These are phyloP conservation scores for Eulacestoma nigropectus DNA, from an alignment of 2,113 vertebrate genomes.

Conservation along the genomic window DNA sequence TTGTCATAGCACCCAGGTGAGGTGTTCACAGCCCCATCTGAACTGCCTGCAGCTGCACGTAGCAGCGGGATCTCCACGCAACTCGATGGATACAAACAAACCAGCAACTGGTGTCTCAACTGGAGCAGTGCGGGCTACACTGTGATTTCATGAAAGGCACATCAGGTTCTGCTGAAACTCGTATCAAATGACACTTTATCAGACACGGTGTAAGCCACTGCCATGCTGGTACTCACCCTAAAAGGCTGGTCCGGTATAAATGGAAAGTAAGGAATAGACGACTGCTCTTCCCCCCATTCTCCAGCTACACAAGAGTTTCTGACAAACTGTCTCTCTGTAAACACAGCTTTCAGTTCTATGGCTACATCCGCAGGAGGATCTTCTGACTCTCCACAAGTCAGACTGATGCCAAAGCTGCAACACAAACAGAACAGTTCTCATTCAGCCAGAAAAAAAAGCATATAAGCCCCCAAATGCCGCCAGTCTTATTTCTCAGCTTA, in stretches of 20 bases:
- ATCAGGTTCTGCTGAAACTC: neutral
- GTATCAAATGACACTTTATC: neutral
- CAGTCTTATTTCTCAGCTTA: neutral
- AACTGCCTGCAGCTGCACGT: neutral
- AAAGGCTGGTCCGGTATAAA: slow-evolving; percentile 98
- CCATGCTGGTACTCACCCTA: slow-evolving; percentile 79
- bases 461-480: neutral
- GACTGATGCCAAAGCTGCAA: slow-evolving; percentile 90
- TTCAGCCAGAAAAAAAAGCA: neutral
- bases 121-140: rapidly evolving
- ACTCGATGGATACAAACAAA: neutral
- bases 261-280: slow-evolving; percentile 89
- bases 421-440: neutral
- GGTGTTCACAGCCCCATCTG: neutral
- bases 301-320: slow-evolving; percentile 88
- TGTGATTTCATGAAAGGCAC: neutral
- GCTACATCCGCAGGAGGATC: slow-evolving; percentile 84
- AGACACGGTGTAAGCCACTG: rapidly evolving
- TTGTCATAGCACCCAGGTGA: neutral
- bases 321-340: slow-evolving; percentile 88
- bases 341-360: slow-evolving; percentile 91
- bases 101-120: neutral
- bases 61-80: neutral
- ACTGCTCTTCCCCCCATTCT: slow-evolving; percentile 89
- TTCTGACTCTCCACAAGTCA: slow-evolving; percentile 87